phyloP scores from a whole-genome alignment of 2,888 invertebrate species.

The Diarsia rubi region DNA sequence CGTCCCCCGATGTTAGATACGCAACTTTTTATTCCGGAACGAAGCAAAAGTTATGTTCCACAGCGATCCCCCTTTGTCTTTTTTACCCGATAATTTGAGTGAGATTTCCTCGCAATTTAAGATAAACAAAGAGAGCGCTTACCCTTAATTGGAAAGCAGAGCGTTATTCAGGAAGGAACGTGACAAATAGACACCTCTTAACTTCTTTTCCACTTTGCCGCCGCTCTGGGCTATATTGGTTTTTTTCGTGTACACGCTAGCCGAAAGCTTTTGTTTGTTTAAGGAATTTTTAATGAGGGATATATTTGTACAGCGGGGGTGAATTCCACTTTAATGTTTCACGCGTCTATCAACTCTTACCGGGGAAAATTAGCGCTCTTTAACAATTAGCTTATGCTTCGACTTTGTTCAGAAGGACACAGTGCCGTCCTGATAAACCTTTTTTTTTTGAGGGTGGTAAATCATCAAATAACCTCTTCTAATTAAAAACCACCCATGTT shows the following conservation, averaged over 20 bases:
- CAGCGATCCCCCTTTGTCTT: slow-evolving; percentile 88
- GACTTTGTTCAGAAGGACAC: background rate
- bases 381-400: slow-evolving; percentile 27
- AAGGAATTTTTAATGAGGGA: slow-evolving; percentile 85
- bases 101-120: slow-evolving; percentile 91
- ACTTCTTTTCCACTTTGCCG: slow-evolving; percentile 90
- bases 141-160: slow-evolving; percentile 91
- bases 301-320: slow-evolving; percentile 68
- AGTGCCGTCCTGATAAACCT: background rate
- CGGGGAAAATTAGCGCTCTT: slow-evolving; percentile 35
- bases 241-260: slow-evolving; percentile 85
- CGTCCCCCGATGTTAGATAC: slow-evolving; percentile 84
- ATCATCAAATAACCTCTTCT: too few species aligned
- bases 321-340: slow-evolving; percentile 66
- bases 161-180: slow-evolving; percentile 90
- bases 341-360: slow-evolving; percentile 56
- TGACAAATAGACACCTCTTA: slow-evolving; percentile 91
- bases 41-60: slow-evolving; percentile 88
- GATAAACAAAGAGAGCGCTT: slow-evolving; percentile 91
- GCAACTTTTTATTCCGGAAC: slow-evolving; percentile 88
- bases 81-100: slow-evolving; percentile 90
- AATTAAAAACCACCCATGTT: too few species aligned
- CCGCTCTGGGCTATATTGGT: slow-evolving; percentile 88
- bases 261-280: slow-evolving; percentile 87
- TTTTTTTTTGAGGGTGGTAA: too few species aligned